Evolutionary conservation across 2,888 invertebrate genomes (phyloP).

Genomic region (Macrophya annulata): DNA sequence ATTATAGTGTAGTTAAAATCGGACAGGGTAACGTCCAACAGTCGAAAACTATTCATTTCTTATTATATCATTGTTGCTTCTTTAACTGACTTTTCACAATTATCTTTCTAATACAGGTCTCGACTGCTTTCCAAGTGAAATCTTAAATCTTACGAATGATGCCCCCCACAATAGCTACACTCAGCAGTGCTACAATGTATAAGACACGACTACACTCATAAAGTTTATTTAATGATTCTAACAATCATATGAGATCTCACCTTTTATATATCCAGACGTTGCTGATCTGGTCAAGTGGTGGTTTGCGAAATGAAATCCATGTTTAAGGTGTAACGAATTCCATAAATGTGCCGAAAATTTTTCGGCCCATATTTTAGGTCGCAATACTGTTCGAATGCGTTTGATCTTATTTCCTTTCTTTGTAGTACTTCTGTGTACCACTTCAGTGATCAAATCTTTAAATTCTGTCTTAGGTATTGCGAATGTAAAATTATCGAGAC

Average conservation of each 20-base stretch:
- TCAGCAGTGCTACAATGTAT: background rate
- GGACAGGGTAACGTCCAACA: no score
- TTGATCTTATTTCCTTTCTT: slow-evolving; percentile 20
- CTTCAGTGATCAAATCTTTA: background rate
- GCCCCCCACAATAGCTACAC: no score
- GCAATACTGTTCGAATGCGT: slow-evolving; percentile 14
- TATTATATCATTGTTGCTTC: no score
- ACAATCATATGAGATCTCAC: background rate
- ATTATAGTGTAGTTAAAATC: no score
- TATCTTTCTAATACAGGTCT: no score
- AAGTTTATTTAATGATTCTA: no score
- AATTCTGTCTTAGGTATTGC: slow-evolving; percentile 33
- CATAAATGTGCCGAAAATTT: slow-evolving; percentile 18
- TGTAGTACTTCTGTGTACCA: background rate
- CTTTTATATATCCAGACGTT: background rate
- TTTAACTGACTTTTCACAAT: no score
- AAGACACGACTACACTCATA: no score
- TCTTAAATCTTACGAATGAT: no score
- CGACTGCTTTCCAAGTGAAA: no score
- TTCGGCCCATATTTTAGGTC: slow-evolving; percentile 23
- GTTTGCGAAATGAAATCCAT: slow-evolving; percentile 2
- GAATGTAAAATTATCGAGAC: background rate
- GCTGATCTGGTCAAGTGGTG: slow-evolving; percentile 26
- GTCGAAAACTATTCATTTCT: no score
- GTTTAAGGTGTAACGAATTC: slow-evolving; percentile 6